Evolutionary conservation across 92 coral and sea anemone species (phyloP).

Genomic region (Montipora capitata): DNA sequence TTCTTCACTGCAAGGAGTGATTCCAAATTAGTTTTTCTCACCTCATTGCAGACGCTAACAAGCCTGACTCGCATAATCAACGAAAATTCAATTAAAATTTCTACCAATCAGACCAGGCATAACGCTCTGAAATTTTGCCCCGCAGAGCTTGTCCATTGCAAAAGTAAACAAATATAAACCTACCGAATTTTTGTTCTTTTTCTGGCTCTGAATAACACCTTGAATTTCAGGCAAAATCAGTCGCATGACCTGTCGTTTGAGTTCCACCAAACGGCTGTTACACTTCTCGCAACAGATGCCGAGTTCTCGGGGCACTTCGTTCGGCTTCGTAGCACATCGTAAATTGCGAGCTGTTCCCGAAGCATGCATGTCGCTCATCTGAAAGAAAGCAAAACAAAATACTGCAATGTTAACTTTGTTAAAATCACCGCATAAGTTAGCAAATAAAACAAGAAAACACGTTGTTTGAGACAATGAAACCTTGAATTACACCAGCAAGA

Average conservation of each 20-base stretch:
- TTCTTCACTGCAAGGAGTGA: slow-evolving; percentile 28
- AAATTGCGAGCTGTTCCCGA: slow-evolving; percentile 49
- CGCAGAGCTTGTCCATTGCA: background rate
- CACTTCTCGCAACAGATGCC: slow-evolving; percentile 99
- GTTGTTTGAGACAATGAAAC: background rate
- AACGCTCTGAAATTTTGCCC: background rate
- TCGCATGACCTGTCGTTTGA: slow-evolving; percentile 92
- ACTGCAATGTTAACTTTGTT: background rate
- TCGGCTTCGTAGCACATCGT: slow-evolving; percentile 39
- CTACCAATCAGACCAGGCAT: background rate
- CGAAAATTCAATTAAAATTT: background rate
- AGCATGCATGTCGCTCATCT: slow-evolving; percentile 91
- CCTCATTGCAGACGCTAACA: slow-evolving; percentile 36
- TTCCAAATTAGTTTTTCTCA: slow-evolving; percentile 23
- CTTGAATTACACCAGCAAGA: background rate
- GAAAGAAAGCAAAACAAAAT: slow-evolving; percentile 16
- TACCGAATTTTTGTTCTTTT: slow-evolving; percentile 74
- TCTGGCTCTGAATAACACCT: slow-evolving; percentile 90
- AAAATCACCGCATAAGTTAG: background rate
- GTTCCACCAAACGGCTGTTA: slow-evolving; percentile 93
- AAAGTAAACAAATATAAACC: slow-evolving; percentile 21
- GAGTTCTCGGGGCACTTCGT: slow-evolving; percentile 64
- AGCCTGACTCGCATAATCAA: background rate
- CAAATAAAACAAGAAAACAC: background rate
- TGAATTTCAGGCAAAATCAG: slow-evolving; percentile 95